Conservation (phyloP, 2,888 invertebrate species). For the Camponotus fellah region DNA sequence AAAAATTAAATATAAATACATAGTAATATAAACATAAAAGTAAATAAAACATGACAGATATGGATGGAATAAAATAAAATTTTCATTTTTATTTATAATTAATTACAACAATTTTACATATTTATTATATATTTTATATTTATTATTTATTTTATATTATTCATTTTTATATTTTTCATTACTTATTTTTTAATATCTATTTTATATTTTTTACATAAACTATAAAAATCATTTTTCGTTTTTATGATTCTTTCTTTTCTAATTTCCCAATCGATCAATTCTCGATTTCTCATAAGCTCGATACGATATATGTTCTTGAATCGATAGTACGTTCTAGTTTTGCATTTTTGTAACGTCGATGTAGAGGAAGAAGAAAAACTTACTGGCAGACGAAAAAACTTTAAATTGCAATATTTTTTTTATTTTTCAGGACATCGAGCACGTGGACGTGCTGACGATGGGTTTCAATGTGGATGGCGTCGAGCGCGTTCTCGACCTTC, state of each 20-base stretch:
- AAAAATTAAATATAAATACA: conserved; percentile 2
- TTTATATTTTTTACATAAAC: background rate
- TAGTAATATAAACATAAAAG: background rate
- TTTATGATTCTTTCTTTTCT: too few species aligned
- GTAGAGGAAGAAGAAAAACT: background rate
- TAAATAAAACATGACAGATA: background rate
- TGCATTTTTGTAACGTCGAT: background rate
- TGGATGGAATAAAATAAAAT: too few species aligned
- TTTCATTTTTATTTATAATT: background rate
- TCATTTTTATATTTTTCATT: too few species aligned
- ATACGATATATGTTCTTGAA: background rate
- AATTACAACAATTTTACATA: background rate
- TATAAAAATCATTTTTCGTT: background rate
- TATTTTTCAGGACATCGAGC: conserved; percentile 86
- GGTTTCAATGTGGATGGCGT: conserved; percentile 90
- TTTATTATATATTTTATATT: too few species aligned
- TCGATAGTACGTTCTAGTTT: background rate
- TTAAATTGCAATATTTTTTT: background rate
- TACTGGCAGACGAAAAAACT: background rate
- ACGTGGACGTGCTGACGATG: conserved; percentile 88
- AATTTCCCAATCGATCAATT: background rate
- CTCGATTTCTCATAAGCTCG: too few species aligned
- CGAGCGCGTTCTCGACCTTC: conserved; percentile 90
- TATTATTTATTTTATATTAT: too few species aligned
- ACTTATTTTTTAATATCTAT: background rate